These are phyloP conservation scores for Peromyscus californicus DNA, from an alignment of 2,113 vertebrate genomes.

Conservation along the genomic window DNA sequence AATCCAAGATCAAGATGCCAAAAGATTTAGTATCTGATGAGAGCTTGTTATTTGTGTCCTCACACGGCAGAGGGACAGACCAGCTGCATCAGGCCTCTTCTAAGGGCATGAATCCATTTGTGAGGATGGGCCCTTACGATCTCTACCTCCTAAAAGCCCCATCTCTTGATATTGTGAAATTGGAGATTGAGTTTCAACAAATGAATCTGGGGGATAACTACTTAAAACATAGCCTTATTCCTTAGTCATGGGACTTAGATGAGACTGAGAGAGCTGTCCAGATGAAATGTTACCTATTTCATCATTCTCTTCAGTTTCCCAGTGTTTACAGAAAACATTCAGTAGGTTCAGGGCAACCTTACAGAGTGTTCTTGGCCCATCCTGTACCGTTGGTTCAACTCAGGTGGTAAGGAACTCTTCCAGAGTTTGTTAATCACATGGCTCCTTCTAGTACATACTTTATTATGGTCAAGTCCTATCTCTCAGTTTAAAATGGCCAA, in stretches of 20 bases:
- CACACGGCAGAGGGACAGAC: neutral
- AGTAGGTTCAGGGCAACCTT: slow-evolving; percentile 3
- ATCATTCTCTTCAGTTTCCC: neutral
- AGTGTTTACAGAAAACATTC: neutral
- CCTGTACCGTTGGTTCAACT: neutral
- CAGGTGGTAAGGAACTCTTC: neutral
- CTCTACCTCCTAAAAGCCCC: neutral
- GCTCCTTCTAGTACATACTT: slow-evolving; percentile 18
- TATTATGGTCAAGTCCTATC: neutral
- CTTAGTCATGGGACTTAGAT: neutral
- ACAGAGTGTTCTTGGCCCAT: neutral
- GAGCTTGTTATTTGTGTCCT: neutral
- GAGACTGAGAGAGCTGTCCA: neutral
- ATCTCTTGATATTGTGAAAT: neutral
- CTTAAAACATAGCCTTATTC: neutral
- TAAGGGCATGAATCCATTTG: neutral
- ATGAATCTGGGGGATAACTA: neutral
- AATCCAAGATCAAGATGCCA: neutral
- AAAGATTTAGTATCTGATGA: neutral
- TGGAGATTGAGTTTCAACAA: neutral
- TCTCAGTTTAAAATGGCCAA: neutral
- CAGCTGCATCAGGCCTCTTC: neutral
- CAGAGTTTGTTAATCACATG: neutral
- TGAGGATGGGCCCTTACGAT: neutral
- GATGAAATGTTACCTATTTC: neutral